These are phyloP conservation scores for Philereme vetulata DNA, from an alignment of 2,888 invertebrate species.

Conservation along the genomic window DNA sequence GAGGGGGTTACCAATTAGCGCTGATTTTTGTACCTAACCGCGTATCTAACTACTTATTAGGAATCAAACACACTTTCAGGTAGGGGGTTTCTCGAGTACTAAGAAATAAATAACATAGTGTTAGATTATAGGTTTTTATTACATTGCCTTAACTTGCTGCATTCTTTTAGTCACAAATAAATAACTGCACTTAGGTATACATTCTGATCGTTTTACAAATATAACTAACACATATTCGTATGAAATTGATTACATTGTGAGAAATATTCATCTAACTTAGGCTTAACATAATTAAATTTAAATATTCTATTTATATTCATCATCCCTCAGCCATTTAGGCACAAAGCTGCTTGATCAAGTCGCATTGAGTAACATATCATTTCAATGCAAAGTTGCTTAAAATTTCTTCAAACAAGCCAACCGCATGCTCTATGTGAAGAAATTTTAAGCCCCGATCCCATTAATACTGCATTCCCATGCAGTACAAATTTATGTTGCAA, in stretches of 20 bases:
- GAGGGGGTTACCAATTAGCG: too few species aligned
- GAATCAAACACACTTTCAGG: too few species aligned
- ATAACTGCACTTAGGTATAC: slow-evolving; percentile 49
- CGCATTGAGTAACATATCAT: not conserved
- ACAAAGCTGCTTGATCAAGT: slow-evolving; percentile 54
- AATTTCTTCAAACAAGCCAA: slow-evolving; percentile 16
- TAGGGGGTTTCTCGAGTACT: not conserved
- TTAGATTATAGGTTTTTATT: slow-evolving; percentile 10
- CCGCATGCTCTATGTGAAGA: not conserved
- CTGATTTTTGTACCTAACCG: too few species aligned
- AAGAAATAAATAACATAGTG: not conserved
- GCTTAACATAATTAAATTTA: not conserved
- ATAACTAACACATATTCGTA: slow-evolving; percentile 43
- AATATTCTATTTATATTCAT: not conserved
- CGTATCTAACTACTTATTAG: too few species aligned
- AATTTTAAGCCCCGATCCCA: slow-evolving; percentile 43
- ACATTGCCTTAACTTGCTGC: slow-evolving; percentile 38
- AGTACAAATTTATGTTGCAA: slow-evolving; percentile 38
- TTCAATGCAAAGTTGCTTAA: slow-evolving; percentile 4
- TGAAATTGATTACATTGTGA: slow-evolving; percentile 13
- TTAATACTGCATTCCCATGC: slow-evolving; percentile 26
- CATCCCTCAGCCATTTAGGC: slow-evolving; percentile 47
- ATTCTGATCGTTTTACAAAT: slow-evolving; percentile 60
- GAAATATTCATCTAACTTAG: not conserved
- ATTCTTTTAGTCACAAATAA: slow-evolving; percentile 54